These are phyloP conservation scores for Malacosoma neustria DNA, from an alignment of 2,888 invertebrate species.

Conservation along the genomic window DNA sequence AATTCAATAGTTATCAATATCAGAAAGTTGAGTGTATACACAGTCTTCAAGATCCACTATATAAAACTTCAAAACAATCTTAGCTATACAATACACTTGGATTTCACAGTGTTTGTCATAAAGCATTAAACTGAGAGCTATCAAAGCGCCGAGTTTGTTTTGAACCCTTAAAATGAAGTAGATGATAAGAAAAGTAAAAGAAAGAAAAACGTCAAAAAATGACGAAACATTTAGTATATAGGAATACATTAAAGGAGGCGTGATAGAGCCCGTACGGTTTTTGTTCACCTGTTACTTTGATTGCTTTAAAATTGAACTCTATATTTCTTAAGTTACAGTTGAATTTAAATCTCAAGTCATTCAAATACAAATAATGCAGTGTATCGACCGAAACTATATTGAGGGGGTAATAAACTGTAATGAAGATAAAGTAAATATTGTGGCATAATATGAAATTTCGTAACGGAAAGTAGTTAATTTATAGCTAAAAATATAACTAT, in stretches of 20 bases:
- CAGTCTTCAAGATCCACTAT: too few relatives aligned
- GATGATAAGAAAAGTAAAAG: not conserved
- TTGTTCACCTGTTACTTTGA: slow-evolving; percentile 1
- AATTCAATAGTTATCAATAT: too few relatives aligned
- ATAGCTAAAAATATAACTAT: too few relatives aligned
- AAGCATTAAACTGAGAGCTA: not conserved
- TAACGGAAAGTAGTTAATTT: too few relatives aligned
- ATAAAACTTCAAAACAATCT: too few relatives aligned
- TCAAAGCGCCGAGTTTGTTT: not conserved
- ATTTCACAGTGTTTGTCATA: not conserved
- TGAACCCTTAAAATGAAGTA: not conserved
- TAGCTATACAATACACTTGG: too few relatives aligned
- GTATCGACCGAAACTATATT: not conserved
- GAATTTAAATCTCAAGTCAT: not conserved
- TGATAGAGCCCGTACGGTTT: slow-evolving; percentile 4
- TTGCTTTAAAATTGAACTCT: slow-evolving; percentile 3
- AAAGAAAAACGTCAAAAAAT: not conserved
- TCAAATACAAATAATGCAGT: not conserved
- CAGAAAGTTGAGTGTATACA: too few relatives aligned
- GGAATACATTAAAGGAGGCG: slow-evolving; percentile 3
- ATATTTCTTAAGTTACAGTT: not conserved
- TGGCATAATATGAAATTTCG: not conserved
- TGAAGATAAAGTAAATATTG: not conserved
- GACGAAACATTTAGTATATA: slow-evolving; percentile 1
- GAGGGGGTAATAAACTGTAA: not conserved